These are phyloP conservation scores for Helicoverpa armigera DNA, from an alignment of 1,140 invertebrate genomes.

Conservation along the genomic window DNA sequence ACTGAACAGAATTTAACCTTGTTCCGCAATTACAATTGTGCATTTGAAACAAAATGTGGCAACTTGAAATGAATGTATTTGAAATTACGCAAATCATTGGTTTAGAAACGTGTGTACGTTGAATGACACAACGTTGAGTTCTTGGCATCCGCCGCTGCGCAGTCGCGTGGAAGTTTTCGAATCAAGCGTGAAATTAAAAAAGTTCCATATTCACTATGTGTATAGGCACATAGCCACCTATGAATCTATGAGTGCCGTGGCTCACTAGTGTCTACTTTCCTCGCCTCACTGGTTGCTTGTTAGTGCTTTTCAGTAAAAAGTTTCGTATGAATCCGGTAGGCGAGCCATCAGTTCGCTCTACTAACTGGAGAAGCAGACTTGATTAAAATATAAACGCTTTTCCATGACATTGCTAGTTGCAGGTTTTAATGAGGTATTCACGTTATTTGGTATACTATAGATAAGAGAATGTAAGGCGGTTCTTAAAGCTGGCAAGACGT, in stretches of 20 bases:
- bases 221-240: constrained; percentile 41
- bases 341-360: constrained; percentile 31
- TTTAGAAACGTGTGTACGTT: constrained; percentile 30
- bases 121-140: constrained; percentile 50
- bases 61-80: constrained; percentile 39
- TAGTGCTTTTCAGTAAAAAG: constrained; percentile 52
- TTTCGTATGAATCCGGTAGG: constrained; percentile 38
- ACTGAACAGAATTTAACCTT: constrained; percentile 13
- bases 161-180: constrained; percentile 62
- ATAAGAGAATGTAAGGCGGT: background rate
- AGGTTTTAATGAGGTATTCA: no score
- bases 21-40: constrained; percentile 20
- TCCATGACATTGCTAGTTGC: background rate
- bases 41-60: constrained; percentile 18
- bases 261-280: constrained; percentile 48
- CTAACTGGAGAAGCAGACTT: constrained; percentile 31
- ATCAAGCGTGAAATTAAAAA: constrained; percentile 81
- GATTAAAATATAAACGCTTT: constrained; percentile 34
- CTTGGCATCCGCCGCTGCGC: constrained; percentile 52
- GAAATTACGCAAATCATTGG: constrained; percentile 41
- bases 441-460: background rate
- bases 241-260: constrained; percentile 45
- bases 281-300: constrained; percentile 52
- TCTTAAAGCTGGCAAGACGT: background rate
- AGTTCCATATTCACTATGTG: constrained; percentile 65